phyloP scores from a whole-genome alignment of 2,888 invertebrate genomes.

The Auanema sp. region DNA sequence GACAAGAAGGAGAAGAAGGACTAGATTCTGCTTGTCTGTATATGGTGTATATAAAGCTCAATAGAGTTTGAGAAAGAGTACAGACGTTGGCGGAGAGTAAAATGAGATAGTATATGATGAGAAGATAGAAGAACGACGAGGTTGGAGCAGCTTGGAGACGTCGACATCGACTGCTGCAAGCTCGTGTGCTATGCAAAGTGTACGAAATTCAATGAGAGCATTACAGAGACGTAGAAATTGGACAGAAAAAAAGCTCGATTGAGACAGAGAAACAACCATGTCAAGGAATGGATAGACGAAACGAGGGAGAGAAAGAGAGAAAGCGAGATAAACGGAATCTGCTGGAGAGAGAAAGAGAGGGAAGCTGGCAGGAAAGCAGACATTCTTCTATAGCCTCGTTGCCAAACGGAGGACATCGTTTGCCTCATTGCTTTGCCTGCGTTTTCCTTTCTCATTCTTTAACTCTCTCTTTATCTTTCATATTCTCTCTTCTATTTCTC shows the following conservation, averaged over 20 bases:
- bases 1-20: neutral
- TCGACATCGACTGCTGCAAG: too few species aligned
- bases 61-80: slow-evolving; percentile 2
- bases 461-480: too few species aligned
- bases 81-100: too few species aligned
- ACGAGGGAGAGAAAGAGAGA: neutral
- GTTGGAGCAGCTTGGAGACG: too few species aligned
- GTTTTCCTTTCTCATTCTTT: too few species aligned
- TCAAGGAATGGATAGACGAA: neutral
- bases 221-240: neutral
- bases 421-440: too few species aligned
- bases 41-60: slow-evolving; percentile 3
- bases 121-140: slow-evolving; percentile 4
- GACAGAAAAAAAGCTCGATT: neutral
- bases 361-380: neutral
- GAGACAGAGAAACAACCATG: neutral
- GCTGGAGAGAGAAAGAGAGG: neutral
- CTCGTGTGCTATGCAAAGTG: too few species aligned
- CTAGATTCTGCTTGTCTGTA: slow-evolving; percentile 1
- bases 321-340: neutral
- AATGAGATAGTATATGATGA: neutral
- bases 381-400: too few species aligned
- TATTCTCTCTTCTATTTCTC: too few species aligned
- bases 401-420: too few species aligned
- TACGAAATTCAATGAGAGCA: neutral